A percentile compares a stretch with the other conserved stretches of the same genome.
These are phyloP conservation scores for Macrocentrus cingulum DNA, from an alignment of 1,140 invertebrate species.

Conservation along the genomic window DNA sequence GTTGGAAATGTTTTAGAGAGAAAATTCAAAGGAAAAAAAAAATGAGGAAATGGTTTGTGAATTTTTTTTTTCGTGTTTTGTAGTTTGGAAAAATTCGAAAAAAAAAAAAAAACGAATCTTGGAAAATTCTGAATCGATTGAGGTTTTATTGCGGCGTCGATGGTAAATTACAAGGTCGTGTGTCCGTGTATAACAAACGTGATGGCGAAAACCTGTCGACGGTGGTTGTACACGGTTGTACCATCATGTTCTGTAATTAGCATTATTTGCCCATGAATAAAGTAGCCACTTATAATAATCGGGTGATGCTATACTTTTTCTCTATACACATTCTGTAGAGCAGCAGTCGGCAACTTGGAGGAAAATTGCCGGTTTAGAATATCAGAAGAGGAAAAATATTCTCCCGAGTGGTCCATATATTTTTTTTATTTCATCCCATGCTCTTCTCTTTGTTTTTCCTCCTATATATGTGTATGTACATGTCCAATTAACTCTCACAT, in stretches of 20 bases:
- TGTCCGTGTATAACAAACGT: neutral
- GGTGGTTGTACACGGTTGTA: neutral
- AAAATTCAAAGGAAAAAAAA: neutral
- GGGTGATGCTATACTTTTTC: conserved; percentile 19
- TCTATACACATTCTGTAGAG: too few species aligned
- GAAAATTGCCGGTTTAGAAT: conserved; percentile 16
- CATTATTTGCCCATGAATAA: conserved; percentile 34
- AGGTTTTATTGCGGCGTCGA: conserved; percentile 7
- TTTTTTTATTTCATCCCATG: neutral
- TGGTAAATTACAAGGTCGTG: conserved; percentile 14
- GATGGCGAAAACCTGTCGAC: conserved; percentile 14
- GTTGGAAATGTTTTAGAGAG: too few species aligned
- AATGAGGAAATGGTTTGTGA: neutral
- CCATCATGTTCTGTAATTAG: conserved; percentile 28
- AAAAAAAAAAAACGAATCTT: neutral
- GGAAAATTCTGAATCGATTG: neutral
- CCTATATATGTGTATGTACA: neutral
- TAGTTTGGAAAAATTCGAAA: neutral
- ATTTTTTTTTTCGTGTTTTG: neutral
- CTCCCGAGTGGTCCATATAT: neutral
- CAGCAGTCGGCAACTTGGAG: neutral
- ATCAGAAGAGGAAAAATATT: too few species aligned
- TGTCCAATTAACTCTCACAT: conserved; percentile 25
- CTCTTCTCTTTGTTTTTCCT: conserved; percentile 1
- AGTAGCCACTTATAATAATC: conserved; percentile 36